phyloP scores from a whole-genome alignment of 35 echinoderm and acorn worm species.

The Chiridota heheva region DNA sequence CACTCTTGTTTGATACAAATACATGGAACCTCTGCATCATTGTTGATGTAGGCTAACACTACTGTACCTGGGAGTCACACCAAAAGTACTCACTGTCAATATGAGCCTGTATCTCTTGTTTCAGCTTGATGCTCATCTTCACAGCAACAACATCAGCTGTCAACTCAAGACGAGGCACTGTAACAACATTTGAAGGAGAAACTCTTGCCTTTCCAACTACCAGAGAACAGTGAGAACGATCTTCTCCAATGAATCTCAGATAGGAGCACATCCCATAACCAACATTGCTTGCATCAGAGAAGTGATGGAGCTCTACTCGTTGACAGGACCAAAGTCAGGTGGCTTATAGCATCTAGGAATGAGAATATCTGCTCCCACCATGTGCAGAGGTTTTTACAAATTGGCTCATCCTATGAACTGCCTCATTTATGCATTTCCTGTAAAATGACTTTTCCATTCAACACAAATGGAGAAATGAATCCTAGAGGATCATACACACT shows the following conservation, averaged over 20 bases:
- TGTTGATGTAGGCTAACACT: slow-evolving; percentile 21
- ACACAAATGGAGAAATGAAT: slow-evolving; percentile 55
- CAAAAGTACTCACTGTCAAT: slow-evolving; percentile 49
- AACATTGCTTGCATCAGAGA: slow-evolving; percentile 58
- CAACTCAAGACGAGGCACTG: slow-evolving; percentile 65
- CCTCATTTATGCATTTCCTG: slow-evolving; percentile 57
- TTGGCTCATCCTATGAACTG: slow-evolving; percentile 55
- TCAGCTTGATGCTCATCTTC: slow-evolving; percentile 56
- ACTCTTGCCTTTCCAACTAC: slow-evolving; percentile 56
- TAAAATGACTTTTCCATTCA: slow-evolving; percentile 50
- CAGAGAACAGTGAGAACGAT: slow-evolving; percentile 31
- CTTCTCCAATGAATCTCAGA: slow-evolving; percentile 48
- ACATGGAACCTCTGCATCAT: too few relatives aligned
- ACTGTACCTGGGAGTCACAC: slow-evolving; percentile 30
- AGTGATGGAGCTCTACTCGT: slow-evolving; percentile 62
- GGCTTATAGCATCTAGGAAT: slow-evolving; percentile 60
- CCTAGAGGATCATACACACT: slow-evolving; percentile 60
- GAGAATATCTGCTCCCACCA: slow-evolving; percentile 43
- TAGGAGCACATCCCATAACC: slow-evolving; percentile 70
- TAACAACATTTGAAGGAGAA: slow-evolving; percentile 28
- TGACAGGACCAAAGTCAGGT: slow-evolving; percentile 17
- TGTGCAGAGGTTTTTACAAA: slow-evolving; percentile 25
- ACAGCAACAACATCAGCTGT: slow-evolving; percentile 67
- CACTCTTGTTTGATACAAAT: too few relatives aligned
- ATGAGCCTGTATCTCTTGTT: slow-evolving; percentile 4